Conservation (phyloP, 1,140 invertebrate genomes). For the Drosophila varians region DNA sequence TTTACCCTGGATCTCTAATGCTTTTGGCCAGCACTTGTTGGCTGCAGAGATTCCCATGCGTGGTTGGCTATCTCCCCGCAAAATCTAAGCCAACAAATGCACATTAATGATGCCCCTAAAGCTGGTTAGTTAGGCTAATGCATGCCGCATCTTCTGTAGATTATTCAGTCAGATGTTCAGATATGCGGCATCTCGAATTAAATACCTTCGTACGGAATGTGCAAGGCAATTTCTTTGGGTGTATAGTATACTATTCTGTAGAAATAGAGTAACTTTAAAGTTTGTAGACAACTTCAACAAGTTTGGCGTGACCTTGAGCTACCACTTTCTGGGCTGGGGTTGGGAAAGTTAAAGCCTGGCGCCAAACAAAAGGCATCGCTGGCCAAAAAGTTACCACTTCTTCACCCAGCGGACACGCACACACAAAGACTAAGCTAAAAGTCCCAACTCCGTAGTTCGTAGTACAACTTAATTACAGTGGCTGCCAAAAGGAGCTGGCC, state of each 20-base stretch:
- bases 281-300: conserved; percentile 16
- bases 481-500: conserved; percentile 49
- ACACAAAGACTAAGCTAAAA: conserved; percentile 9
- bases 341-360: conserved; percentile 12
- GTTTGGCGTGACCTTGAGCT: conserved; percentile 50
- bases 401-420: background rate
- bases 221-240: background rate
- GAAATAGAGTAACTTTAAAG: background rate
- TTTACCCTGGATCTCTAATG: conserved; percentile 45
- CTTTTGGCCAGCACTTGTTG: conserved; percentile 20
- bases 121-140: conserved; percentile 37
- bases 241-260: background rate
- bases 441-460: conserved; percentile 64
- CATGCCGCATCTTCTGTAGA: conserved; percentile 29
- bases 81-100: conserved; percentile 74
- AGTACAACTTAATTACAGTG: conserved; percentile 78
- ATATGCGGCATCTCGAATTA: conserved; percentile 45
- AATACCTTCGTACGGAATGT: conserved; percentile 25
- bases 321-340: conserved; percentile 24
- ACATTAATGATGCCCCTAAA: conserved; percentile 75
- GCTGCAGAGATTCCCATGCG: conserved; percentile 58
- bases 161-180: conserved; percentile 35
- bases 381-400: background rate
- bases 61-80: conserved; percentile 65
- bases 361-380: background rate